A percentile compares a stretch with the other conserved stretches of the same genome.
These are phyloP conservation scores for Spialia ferax DNA, from an alignment of 2,888 invertebrate genomes.

Conservation along the genomic window DNA sequence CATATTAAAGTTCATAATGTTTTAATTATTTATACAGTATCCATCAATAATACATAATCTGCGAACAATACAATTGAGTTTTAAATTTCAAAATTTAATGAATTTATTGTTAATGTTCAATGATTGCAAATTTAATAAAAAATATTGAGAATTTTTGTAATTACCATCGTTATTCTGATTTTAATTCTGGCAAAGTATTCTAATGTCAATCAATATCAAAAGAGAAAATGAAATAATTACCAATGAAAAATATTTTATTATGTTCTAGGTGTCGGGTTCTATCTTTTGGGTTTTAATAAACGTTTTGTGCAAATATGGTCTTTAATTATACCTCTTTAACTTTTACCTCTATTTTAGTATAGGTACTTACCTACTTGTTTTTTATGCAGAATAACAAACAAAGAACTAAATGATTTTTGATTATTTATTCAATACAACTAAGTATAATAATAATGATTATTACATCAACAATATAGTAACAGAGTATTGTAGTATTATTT, in stretches of 20 bases:
- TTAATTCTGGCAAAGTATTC: constrained; percentile 34
- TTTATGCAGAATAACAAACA: not conserved
- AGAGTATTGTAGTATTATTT: constrained; percentile 28
- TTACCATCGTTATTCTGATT: constrained; percentile 28
- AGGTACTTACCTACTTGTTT: too few species aligned
- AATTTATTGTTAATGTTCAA: constrained; percentile 66
- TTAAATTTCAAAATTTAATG: constrained; percentile 63
- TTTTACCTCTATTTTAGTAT: too few species aligned
- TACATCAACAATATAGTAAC: constrained; percentile 37
- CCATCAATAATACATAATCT: constrained; percentile 43
- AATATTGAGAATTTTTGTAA: constrained; percentile 14
- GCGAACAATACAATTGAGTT: constrained; percentile 62
- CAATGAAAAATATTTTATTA: constrained; percentile 34
- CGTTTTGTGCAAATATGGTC: constrained; percentile 9
- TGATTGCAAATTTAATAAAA: constrained; percentile 33
- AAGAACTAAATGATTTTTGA: not conserved
- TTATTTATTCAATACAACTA: constrained; percentile 31
- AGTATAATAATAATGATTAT: constrained; percentile 23
- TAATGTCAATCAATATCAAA: constrained; percentile 26
- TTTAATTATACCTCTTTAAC: not conserved
- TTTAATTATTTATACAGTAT: constrained; percentile 41
- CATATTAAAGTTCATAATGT: constrained; percentile 37
- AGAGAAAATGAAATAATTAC: constrained; percentile 8
- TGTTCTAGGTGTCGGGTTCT: constrained; percentile 26
- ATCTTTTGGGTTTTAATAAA: constrained; percentile 31